These are phyloP conservation scores for Heteropelma amictum DNA, from an alignment of 2,888 invertebrate species.

Conservation along the genomic window DNA sequence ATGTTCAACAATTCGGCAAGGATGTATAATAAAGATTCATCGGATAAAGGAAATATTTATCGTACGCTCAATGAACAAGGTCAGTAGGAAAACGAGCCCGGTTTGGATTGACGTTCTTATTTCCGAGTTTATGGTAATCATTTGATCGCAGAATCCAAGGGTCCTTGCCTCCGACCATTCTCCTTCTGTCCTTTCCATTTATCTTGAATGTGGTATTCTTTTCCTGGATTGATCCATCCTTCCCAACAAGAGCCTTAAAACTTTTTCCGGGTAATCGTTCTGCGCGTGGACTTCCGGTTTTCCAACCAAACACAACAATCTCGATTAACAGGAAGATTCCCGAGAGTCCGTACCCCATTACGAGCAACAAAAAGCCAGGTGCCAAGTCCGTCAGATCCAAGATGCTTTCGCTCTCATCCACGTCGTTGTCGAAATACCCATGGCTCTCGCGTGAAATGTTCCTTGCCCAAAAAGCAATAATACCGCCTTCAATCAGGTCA, in stretches of 20 bases:
- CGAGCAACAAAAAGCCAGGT: conserved; percentile 64
- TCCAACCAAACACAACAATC: conserved; percentile 51
- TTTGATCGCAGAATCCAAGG: conserved; percentile 21
- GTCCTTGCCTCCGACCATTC: conserved; percentile 7
- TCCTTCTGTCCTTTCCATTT: not conserved
- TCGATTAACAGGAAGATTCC: conserved; percentile 58
- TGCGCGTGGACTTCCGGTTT: conserved; percentile 9
- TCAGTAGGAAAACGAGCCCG: conserved; percentile 27
- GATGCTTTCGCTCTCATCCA: conserved; percentile 13
- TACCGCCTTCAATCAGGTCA: conserved; percentile 61
- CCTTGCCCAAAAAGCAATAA: conserved; percentile 59
- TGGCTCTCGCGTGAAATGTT: not conserved
- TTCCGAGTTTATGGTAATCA: not conserved
- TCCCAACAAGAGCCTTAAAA: not conserved
- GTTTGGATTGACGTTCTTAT: not conserved
- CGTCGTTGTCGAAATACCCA: conserved; percentile 14
- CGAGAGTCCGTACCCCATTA: conserved; percentile 60
- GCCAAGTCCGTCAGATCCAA: conserved; percentile 57
- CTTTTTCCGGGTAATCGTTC: not conserved
- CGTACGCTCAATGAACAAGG: conserved; percentile 22
- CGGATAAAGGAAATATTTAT: no score
- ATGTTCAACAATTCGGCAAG: no score
- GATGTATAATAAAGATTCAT: no score
- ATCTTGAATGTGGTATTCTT: not conserved
- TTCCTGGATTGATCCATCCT: not conserved